Evolutionary conservation across 2,888 invertebrate species (phyloP).

Genomic region (Pinctada fucata): DNA sequence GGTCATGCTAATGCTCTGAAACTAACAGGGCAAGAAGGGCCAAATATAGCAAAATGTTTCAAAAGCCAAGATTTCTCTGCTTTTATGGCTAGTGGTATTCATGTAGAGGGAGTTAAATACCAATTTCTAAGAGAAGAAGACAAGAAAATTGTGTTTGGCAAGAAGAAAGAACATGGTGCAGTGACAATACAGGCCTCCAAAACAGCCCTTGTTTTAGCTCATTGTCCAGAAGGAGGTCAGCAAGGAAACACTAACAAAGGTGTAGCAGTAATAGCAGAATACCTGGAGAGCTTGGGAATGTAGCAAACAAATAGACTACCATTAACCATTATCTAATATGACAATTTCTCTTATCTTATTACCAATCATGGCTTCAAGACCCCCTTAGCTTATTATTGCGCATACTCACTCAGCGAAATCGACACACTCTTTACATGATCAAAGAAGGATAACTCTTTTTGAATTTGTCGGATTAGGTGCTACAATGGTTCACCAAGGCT

Average conservation of each 20-base stretch:
- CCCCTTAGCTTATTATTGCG: too few relatives aligned
- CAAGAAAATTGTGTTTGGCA: constrained; percentile 50
- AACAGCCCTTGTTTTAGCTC: constrained; percentile 58
- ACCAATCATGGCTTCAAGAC: too few relatives aligned
- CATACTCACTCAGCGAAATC: too few relatives aligned
- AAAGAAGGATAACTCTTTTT: too few relatives aligned
- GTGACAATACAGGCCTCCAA: constrained; percentile 54
- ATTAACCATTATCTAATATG: too few relatives aligned
- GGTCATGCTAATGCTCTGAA: constrained; percentile 34
- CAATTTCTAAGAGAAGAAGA: constrained; percentile 61
- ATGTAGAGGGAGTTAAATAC: constrained; percentile 51
- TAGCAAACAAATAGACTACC: constrained; percentile 21
- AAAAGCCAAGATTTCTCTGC: constrained; percentile 49
- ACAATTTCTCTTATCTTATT: too few relatives aligned
- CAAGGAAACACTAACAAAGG: constrained; percentile 59
- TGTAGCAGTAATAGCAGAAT: constrained; percentile 54
- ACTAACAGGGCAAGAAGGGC: constrained; percentile 41
- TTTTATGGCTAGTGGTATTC: constrained; percentile 48
- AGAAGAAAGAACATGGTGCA: constrained; percentile 57
- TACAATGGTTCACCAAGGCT: too few relatives aligned
- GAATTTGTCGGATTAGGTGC: too few relatives aligned
- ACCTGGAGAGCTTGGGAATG: constrained; percentile 54
- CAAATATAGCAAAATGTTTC: constrained; percentile 49
- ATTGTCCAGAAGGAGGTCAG: constrained; percentile 56
- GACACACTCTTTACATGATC: too few relatives aligned